Base-by-base conservation (phyloP, 2,888 invertebrate species). In the Drosophila paramelanica region DNA sequence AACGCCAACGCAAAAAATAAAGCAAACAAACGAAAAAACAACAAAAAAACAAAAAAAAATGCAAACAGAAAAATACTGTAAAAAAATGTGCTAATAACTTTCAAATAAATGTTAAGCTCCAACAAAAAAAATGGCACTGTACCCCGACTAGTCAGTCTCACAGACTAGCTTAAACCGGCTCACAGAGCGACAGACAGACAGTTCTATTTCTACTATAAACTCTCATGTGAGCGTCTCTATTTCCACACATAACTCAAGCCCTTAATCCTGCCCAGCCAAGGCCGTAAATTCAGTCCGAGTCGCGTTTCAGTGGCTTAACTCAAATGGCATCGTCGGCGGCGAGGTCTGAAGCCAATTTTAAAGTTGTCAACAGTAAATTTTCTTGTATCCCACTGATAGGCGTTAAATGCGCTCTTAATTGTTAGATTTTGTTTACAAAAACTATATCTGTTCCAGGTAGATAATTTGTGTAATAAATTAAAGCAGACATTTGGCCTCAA, bases 21-120 rank as follows among this genome's bases (percentile, higher is more conserved):
- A n/a, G n/a, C n/a, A n/a, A n/a, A n/a, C n/a, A n/a, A 14, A 7
- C 31, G 31, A 25, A 31, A 13, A 20, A 27, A n/a, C 20, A 53
- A 49, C 17, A 17, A 17, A 43, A 20, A 27, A 14, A 7, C 31
- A 39, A 25, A 31, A 13, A 20, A 27, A n/a, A 14, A 53, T 45
- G 23, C 23, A 20, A 27, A n/a, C 20, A 53, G 45, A 20, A 49
- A 38, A 27, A 61, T 69, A 67, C 72, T 61, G 60, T 45, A 36
- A 64, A 73, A 72, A 72, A 78, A 76, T 71, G 73, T 67, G 71
- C 80, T 78, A 73, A 80, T 78, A 80, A 76, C 76, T 77, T 73
- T 70, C 55, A 72, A 77, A 72, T 77, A 77, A 77, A 79, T 74
- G 77, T 65, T 76, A 75, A 75, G 20, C 56, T 71, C 50, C 17